These are phyloP conservation scores for Imbricaverruca yamaguchii DNA, from an alignment of 2,888 invertebrate genomes.

Conservation along the genomic window DNA sequence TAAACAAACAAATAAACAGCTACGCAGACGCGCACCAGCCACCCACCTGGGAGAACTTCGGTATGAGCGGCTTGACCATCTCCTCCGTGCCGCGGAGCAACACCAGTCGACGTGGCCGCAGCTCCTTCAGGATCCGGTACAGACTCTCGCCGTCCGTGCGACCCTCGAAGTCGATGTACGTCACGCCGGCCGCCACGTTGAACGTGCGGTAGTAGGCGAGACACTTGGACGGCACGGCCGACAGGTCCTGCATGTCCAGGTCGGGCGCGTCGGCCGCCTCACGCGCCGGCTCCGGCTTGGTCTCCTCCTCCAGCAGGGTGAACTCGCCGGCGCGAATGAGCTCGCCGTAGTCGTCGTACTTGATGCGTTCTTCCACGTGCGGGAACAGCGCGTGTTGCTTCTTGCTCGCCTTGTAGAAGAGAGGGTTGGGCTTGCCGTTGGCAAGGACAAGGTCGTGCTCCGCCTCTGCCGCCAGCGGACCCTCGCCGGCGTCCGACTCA, in stretches of 20 bases:
- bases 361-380: slow-evolving; percentile 79
- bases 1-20: too few species aligned
- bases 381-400: slow-evolving; percentile 94
- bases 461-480: slow-evolving; percentile 28
- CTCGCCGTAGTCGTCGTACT: slow-evolving; percentile 93
- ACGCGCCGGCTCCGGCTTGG: slow-evolving; percentile 61
- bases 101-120: slow-evolving; percentile 73
- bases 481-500: slow-evolving; percentile 38
- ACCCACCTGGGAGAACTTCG: slow-evolving; percentile 10
- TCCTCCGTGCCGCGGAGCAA: slow-evolving; percentile 64
- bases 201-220: slow-evolving; percentile 64
- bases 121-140: slow-evolving; percentile 61
- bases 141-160: slow-evolving; percentile 55
- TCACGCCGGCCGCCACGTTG: slow-evolving; percentile 72
- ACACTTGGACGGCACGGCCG: slow-evolving; percentile 87
- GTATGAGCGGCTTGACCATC: slow-evolving; percentile 39
- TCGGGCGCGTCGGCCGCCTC: slow-evolving; percentile 59
- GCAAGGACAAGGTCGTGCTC: slow-evolving; percentile 49
- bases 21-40: too few species aligned
- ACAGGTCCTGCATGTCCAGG: slow-evolving; percentile 41
- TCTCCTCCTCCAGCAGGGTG: slow-evolving; percentile 77
- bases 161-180: slow-evolving; percentile 96
- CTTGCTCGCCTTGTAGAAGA: slow-evolving; percentile 79
- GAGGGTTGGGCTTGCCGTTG: slow-evolving; percentile 47
- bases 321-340: slow-evolving; percentile 54